Evolutionary conservation across 2,113 vertebrate species (phyloP), one percentile per base, ranked within the genome.

Genomic region (Anhinga anhinga): DNA sequence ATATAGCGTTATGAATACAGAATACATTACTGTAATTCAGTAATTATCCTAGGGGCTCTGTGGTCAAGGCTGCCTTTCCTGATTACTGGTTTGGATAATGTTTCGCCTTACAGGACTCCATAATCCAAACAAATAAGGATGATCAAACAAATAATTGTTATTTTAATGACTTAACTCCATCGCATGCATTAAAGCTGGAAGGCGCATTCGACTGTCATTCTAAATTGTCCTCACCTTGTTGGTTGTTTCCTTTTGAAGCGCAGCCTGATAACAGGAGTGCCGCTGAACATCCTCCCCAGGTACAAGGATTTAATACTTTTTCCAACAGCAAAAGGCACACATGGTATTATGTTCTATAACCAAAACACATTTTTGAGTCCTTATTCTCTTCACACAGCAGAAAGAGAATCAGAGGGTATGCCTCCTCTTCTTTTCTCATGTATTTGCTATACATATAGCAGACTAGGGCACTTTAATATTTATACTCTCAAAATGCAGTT

Each of bases 261-360:
- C 27, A 99, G 98, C 69, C 98, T 98, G 94, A 99, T 99, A 73
- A 99, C 99, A 0, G 99, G 99, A 26, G 98, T 98, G 5, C 98
- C 99, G 0, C 99, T 99, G 97, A 99, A 99, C 98, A 99, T 99
- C 85, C 99, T 99, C 65, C 99, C 99, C 93, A 99, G 98, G 95
- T 99, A 99, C 69, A 99, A 98, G 20, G 99, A 99, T 59, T 98
- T 99, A 45, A 99, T n/a, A 56, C 99, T 99, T 97, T 98, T 99
- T 97, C 98, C 98, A 95, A 98, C 86, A 74, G 98, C 96, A 83
- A 98, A 98, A 27, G 98, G 97, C 90, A 98, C 97, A 42, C 99
- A 99, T 2, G 99, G 98, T 93, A 99, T 94, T 89, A 99, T 98
- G 61, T 98, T 93, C 99, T 99, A 93, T 8, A 86, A 89, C 15